These are phyloP conservation scores for Corythornis madagascariensis DNA, from an alignment of 2,113 vertebrate species.

Conservation along the genomic window DNA sequence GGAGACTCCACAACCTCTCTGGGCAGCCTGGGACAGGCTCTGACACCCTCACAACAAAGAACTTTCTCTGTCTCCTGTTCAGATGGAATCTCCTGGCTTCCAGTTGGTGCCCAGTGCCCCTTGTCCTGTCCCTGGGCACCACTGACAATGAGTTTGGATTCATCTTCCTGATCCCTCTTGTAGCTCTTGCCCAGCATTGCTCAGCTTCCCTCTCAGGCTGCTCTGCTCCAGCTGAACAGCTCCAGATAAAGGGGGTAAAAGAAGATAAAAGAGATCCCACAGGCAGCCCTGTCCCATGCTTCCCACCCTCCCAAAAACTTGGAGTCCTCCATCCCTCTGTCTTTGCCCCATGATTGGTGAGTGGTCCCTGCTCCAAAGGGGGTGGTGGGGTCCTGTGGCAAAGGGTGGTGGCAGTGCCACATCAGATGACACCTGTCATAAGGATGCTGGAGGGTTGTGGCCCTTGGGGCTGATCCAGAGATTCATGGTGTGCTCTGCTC, in stretches of 20 bases:
- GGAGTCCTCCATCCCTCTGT: neutral
- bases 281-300: neutral
- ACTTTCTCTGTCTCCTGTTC: no score
- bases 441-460: neutral
- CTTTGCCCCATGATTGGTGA: accelerated
- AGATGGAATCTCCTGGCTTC: no score
- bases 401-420: neutral
- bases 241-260: neutral
- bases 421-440: neutral
- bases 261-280: neutral
- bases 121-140: no score
- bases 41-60: no score
- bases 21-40: no score
- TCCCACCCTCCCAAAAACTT: neutral
- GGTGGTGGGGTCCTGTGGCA: no score
- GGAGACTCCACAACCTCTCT: no score
- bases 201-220: neutral
- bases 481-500: no score
- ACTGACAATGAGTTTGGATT: no score
- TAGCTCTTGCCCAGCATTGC: neutral
- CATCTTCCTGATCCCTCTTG: no score
- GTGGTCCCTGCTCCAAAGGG: neutral
- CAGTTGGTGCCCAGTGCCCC: no score
- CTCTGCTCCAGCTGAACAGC: neutral
- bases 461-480: neutral